Conservation (phyloP, 2,888 invertebrate species). For the Parelbella ahira region DNA sequence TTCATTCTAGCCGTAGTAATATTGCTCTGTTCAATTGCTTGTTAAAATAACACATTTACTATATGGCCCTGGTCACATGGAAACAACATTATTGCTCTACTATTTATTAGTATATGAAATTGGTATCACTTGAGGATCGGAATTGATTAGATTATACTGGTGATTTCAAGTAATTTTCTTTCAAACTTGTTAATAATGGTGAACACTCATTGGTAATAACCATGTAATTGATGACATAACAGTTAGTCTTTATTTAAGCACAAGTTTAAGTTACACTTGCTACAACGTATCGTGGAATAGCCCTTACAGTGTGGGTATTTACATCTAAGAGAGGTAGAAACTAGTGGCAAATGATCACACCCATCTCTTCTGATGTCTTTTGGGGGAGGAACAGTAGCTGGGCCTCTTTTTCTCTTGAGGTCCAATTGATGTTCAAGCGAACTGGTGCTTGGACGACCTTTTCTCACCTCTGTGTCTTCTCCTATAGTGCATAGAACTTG, state of each 20-base stretch:
- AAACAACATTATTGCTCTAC: too few relatives aligned
- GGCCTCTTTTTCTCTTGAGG: slow-evolving; percentile 2
- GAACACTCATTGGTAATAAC: too few relatives aligned
- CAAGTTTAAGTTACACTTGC: neutral
- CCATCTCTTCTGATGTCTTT: slow-evolving; percentile 1
- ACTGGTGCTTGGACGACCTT: neutral
- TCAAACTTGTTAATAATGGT: too few relatives aligned
- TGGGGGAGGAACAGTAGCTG: neutral
- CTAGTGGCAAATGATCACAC: neutral
- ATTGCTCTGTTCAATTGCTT: too few relatives aligned
- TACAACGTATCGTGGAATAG: neutral
- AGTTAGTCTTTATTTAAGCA: neutral
- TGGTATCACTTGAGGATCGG: too few relatives aligned
- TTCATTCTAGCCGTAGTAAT: too few relatives aligned
- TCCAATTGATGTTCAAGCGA: neutral
- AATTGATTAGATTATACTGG: too few relatives aligned
- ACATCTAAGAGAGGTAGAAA: neutral
- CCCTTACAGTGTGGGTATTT: slow-evolving; percentile 2
- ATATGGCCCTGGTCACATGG: too few relatives aligned
- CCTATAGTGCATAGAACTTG: neutral
- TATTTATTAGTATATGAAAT: too few relatives aligned
- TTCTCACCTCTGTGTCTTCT: neutral
- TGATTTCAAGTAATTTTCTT: too few relatives aligned
- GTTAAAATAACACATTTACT: too few relatives aligned
- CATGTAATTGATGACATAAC: too few relatives aligned